Evolutionary conservation across 2,888 invertebrate species (phyloP), one percentile per base, ranked within the genome.

Genomic region (Drosophila eohydei): DNA sequence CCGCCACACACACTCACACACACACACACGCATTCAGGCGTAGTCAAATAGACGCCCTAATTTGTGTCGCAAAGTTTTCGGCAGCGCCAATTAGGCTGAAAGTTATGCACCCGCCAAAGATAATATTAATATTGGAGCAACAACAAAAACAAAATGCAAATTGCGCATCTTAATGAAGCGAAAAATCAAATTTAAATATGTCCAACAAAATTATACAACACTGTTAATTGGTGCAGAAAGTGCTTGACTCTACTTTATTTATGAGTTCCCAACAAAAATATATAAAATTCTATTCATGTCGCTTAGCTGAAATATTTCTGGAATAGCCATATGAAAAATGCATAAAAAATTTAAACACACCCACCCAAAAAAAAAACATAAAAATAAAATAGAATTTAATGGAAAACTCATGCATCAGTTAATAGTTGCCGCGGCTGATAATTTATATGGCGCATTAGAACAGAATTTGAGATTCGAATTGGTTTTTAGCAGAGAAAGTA

Each of bases 181-280:
- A 59, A 70, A 83, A 80, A 80, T 70, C 68, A 71, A 86, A 86
- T 83, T 77, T 63, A 40, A 71, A 63, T 73, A 52, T 41, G 21
- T 28, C 36, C 46, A 48, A 11, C 58, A 7, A 50, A 16, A 56
- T 60, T 58, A 54, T 59, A 51, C 54, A 65, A 51, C 41, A 55
- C 44, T 62, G 81, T 69, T 86, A 88, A 83, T 83, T 83, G 83
- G 58, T 73, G 83, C 81, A 80, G 78, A 80, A 85, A 73, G 28
- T 40, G 52, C 44, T 34, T 28, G 7, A 4, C 36, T 36, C 26
- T 69, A 67, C 70, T 78, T 86, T 61, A 83, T 83, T 88, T 88
- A 86, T 83, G 88, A 60, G 67, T 41, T 30, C 34, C 40, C 4
- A 30, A 32, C 32, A 32, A 4, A 9, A n/a, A n/a, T 11, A 2